phyloP scores from a whole-genome alignment of 2,888 invertebrate genomes.

The Nycteola revayana region DNA sequence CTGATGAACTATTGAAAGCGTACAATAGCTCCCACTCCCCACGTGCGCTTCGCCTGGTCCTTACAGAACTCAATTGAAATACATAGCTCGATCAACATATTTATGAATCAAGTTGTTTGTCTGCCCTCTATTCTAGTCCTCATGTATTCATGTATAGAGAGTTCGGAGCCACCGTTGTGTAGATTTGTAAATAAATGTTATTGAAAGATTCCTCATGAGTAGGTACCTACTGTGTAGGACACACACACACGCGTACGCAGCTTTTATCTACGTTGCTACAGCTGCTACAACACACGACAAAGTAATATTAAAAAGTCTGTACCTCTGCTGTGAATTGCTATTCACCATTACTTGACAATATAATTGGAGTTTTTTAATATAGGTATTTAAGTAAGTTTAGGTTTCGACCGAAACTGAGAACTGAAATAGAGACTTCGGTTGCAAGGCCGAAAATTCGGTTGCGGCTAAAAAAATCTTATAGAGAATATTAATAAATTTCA shows the following conservation, averaged over 20 bases:
- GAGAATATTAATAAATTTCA: too few relatives aligned
- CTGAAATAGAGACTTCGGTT: too few relatives aligned
- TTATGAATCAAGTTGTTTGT: slow-evolving; percentile 20
- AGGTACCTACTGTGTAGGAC: slow-evolving; percentile 1
- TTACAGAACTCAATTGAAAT: slow-evolving; percentile 9
- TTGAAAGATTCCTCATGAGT: slow-evolving; percentile 17
- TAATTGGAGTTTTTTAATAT: too few relatives aligned
- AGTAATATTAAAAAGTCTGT: too few relatives aligned
- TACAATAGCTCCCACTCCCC: not conserved
- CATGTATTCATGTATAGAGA: slow-evolving; percentile 7
- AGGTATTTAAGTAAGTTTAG: too few relatives aligned
- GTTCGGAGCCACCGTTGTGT: not conserved
- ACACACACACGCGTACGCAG: not conserved
- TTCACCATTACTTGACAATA: too few relatives aligned
- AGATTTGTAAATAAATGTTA: slow-evolving; percentile 10
- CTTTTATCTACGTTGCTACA: too few relatives aligned
- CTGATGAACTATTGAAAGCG: not conserved
- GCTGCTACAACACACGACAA: too few relatives aligned
- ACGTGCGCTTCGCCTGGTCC: not conserved
- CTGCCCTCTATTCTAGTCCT: slow-evolving; percentile 10
- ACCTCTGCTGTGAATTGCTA: too few relatives aligned
- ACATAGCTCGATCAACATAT: slow-evolving; percentile 21
- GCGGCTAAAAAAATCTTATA: too few relatives aligned
- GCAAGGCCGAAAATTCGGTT: too few relatives aligned
- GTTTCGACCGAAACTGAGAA: too few relatives aligned